Conservation (phyloP, 1,140 invertebrate species). For the Drosophila seguyi region DNA sequence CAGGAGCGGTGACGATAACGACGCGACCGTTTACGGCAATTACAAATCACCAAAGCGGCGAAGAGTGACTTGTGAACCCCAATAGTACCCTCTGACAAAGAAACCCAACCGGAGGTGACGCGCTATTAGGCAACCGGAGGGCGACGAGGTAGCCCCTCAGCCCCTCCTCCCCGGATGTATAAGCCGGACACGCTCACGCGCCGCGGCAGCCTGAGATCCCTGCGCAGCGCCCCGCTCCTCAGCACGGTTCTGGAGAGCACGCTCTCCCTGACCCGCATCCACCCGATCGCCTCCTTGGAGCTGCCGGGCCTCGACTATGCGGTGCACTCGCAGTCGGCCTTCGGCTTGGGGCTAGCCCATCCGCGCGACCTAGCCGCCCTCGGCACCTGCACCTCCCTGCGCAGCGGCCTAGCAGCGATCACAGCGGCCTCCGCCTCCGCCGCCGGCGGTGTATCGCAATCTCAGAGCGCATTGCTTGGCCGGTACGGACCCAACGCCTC, state of each 20-base stretch:
- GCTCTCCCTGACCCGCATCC: slow-evolving; percentile 82
- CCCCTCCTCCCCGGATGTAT: slow-evolving; percentile 73
- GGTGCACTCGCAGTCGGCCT: slow-evolving; percentile 75
- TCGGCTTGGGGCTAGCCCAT: slow-evolving; percentile 58
- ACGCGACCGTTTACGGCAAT: slow-evolving; percentile 41
- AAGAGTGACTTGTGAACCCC: slow-evolving; percentile 1
- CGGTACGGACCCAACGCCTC: slow-evolving; percentile 78
- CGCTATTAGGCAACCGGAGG: slow-evolving; percentile 15
- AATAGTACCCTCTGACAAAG: too few species aligned
- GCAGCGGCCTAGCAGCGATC: slow-evolving; percentile 76
- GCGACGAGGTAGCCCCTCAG: not conserved
- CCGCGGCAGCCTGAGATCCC: slow-evolving; percentile 84
- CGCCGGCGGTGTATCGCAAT: slow-evolving; percentile 68
- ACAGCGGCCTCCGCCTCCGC: slow-evolving; percentile 70
- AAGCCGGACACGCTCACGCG: slow-evolving; percentile 79
- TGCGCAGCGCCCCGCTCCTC: slow-evolving; percentile 82
- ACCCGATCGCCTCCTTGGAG: slow-evolving; percentile 84
- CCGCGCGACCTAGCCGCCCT: slow-evolving; percentile 69
- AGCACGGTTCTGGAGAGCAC: slow-evolving; percentile 84
- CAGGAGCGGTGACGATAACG: slow-evolving; percentile 11
- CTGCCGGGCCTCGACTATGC: slow-evolving; percentile 83
- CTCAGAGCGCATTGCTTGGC: slow-evolving; percentile 68
- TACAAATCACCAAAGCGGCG: slow-evolving; percentile 17
- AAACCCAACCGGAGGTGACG: slow-evolving; percentile 21
- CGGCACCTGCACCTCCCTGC: slow-evolving; percentile 66